Evolutionary conservation across 2,888 invertebrate genomes (phyloP), one percentile per base, ranked within the genome.

Genomic region (Agonum fuliginosum): DNA sequence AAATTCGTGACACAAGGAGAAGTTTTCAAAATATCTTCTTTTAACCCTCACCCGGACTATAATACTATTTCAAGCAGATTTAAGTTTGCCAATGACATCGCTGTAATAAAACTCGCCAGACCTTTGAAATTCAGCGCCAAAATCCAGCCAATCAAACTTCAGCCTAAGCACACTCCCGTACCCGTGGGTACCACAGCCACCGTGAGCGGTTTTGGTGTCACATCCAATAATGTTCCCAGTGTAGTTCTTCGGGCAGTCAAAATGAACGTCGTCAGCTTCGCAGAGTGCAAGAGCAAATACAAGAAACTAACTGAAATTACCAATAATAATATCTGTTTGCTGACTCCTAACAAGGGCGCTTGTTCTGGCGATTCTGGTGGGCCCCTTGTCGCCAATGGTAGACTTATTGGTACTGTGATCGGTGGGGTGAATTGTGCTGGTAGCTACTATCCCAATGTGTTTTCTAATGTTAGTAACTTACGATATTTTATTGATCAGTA

Each of bases 191-290:
- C 71, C 10, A 22, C 3, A 3, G n/a, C 30, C 6, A 2, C 3
- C 3, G 37, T 72, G 12, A 51, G 54, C 17, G 72, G 72, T 20
- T 54, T 37, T 48, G 72, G 72, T 34, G 34, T 51, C 19, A 30
- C 34, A 3, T 27, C 6, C 10, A 30, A 30, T 5, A 46, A 70
- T 14, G 48, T 46, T 14, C n/a, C 20, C 6, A 0, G 8, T 2
- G 46, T n/a, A 27, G 1, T 12, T 24, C 24, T 70, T 17, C 43
- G 48, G 48, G 27, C 24, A n/a, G 3, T 43, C 5, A 4, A 43
- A 43, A n/a, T n/a, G 3, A n/a, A 10, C 3, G 14, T 12, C n/a
- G 43, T 43, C 14, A 43, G 14, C 4, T 6, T 8, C 43, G 43
- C 3, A 43, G 43, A 43, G 10, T 12, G 43, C 14, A n/a, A 43